A percentile compares a stretch with the other conserved stretches of the same genome.
Evolutionary conservation across 2,888 invertebrate species (phyloP).

Genomic region (Deladenus siricidicola): DNA sequence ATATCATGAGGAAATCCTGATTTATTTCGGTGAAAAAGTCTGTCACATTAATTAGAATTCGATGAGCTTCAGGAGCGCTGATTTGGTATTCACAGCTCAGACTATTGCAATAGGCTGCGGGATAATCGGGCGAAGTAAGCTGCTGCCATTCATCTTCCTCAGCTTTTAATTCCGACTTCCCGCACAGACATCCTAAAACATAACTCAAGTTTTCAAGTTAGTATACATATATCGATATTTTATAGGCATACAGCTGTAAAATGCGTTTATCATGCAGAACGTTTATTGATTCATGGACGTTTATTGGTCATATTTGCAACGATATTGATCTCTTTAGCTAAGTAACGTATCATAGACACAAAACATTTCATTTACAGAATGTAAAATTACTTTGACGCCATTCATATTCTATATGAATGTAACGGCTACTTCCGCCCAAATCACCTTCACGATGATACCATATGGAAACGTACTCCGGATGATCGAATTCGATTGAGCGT

Average conservation of each 20-base stretch:
- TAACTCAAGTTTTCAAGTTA: no score
- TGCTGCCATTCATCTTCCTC: not conserved
- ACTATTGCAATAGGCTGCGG: conserved; percentile 17
- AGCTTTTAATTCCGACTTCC: conserved; percentile 1
- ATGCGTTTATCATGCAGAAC: no score
- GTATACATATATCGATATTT: not conserved
- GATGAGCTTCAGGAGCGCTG: conserved; percentile 8
- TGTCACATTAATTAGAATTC: conserved; percentile 17
- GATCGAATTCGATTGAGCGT: conserved; percentile 16
- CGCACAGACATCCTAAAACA: conserved; percentile 13
- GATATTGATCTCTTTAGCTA: no score
- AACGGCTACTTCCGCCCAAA: not conserved
- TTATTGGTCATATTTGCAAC: no score
- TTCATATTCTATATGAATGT: not conserved
- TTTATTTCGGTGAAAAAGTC: conserved; percentile 23
- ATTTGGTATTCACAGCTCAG: conserved; percentile 15
- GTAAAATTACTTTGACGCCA: conserved; percentile 5
- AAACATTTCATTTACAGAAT: no score
- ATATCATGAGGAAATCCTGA: conserved; percentile 20
- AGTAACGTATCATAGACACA: no score
- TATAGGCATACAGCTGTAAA: not conserved
- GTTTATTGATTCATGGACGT: no score
- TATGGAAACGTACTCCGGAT: conserved; percentile 1
- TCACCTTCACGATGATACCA: conserved; percentile 27
- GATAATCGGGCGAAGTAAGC: conserved; percentile 19